Evolutionary conservation across 2,113 vertebrate genomes (phyloP), one percentile per base, ranked within the genome.

Genomic region (Tretioscincus oriximinensis): DNA sequence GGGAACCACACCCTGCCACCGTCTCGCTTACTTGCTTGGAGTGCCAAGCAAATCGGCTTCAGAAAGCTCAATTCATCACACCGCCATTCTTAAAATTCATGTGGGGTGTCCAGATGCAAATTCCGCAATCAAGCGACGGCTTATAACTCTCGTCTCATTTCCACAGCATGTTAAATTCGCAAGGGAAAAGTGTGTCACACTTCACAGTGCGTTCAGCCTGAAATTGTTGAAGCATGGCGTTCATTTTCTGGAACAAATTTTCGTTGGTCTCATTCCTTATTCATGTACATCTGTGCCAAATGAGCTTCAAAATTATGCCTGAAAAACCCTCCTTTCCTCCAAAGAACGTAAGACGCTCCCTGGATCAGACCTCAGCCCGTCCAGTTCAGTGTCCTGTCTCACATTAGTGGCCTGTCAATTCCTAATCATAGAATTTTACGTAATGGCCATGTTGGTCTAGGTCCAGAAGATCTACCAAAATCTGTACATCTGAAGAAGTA

Each of bases 1-100:
- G 28, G 10, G 5, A 14, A 31, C 35, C 11, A 24, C 26, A 4
- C 7, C 49, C 0, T 0, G 1, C 2, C 6, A 45, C 3, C 29
- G 73, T 18, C 1, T 3, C 1, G 16, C 79, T 61, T 9, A 47
- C 24, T 22, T 9, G 54, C 18, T 84, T 73, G 41, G 14, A 47
- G 21, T 29, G 21, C 0, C 54, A 45, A 0, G 35, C 0, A 20
- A 14, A 10, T 10, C 7, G 61, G 14, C 77, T 45, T 51, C 0
- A 1, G 26, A 10, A 35, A 31, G 72, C 70, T 78, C n/a, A 14
- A 45, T 70, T 60, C 51, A 21, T 9, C 54, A 21, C 3, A 10
- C 47, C 70, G 14, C 26, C 68, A 51, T 14, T 1, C 31, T 77
- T 70, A 26, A 85, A 60, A 58, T 20, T 24, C 1, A 3, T 5